Percentiles rank a stretch among this genome's conserved stretches.
phyloP scores from a whole-genome alignment of 2,113 vertebrate species.

The Antechinus stuartii region DNA sequence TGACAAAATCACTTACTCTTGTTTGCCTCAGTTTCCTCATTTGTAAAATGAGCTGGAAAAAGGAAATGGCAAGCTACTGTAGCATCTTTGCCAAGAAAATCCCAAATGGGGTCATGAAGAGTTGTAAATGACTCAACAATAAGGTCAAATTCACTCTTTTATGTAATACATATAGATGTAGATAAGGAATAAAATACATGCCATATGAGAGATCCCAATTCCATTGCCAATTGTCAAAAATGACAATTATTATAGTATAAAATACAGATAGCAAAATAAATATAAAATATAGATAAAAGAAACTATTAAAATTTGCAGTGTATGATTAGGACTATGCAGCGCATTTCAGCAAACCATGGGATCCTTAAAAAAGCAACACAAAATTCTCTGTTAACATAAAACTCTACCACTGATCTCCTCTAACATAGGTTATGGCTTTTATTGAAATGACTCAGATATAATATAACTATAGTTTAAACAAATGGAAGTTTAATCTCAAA shows the following conservation, averaged over 20 bases:
- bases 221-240: no score
- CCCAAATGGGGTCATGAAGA: not conserved
- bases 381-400: not conserved
- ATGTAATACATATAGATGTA: no score
- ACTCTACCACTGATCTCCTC: not conserved
- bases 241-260: not conserved
- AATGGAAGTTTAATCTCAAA: not conserved
- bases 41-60: not conserved
- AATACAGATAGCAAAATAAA: not conserved
- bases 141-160: no score
- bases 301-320: not conserved
- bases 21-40: not conserved
- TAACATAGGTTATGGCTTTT: not conserved
- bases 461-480: not conserved
- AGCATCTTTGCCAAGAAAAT: not conserved
- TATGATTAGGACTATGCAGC: not conserved
- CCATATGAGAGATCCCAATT: no score
- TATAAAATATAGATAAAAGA: not conserved
- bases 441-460: not conserved
- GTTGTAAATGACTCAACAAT: not conserved
- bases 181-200: no score
- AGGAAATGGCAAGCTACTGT: not conserved
- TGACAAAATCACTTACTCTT: not conserved
- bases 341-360: not conserved
- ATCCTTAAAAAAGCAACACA: not conserved